Conservation (phyloP, 2,888 invertebrate genomes). For the Cataglyphis rosenhaueri region DNA sequence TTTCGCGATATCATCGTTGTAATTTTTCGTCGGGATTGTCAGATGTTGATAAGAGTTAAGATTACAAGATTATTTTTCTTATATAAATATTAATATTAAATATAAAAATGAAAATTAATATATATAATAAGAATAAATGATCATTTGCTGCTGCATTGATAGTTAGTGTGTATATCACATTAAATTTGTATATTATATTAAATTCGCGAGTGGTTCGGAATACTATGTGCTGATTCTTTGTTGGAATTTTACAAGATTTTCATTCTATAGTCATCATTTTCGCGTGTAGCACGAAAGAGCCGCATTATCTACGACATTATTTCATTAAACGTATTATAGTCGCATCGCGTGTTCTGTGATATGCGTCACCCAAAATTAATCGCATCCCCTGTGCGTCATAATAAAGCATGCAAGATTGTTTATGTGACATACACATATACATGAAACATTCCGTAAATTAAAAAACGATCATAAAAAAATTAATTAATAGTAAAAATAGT, state of each 20-base stretch:
- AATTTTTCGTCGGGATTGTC: constrained; percentile 38
- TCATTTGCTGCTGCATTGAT: not conserved
- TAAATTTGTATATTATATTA: not conserved
- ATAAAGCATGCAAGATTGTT: constrained; percentile 59
- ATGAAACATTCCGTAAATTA: constrained; percentile 26
- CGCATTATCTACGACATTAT: constrained; percentile 66
- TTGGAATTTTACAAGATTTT: constrained; percentile 28
- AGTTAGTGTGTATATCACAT: not conserved
- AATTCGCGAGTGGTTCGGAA: not conserved
- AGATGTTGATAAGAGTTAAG: not conserved
- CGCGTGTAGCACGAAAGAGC: constrained; percentile 41
- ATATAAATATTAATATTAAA: not conserved
- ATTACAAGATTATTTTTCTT: not conserved
- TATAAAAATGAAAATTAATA: not conserved
- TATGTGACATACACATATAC: constrained; percentile 9
- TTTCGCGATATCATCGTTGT: constrained; percentile 53
- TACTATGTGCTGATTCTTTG: not conserved
- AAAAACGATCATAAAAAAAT: constrained; percentile 10
- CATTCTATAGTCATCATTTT: not conserved
- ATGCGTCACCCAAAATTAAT: constrained; percentile 68
- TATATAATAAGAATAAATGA: not conserved
- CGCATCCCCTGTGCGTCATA: constrained; percentile 32
- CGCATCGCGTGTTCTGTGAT: constrained; percentile 62
- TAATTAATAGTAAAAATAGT: not conserved
- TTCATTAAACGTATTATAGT: constrained; percentile 62